Evolutionary conservation across 2,888 invertebrate genomes (phyloP).

Genomic region (Drepanosiphum platanoidis): DNA sequence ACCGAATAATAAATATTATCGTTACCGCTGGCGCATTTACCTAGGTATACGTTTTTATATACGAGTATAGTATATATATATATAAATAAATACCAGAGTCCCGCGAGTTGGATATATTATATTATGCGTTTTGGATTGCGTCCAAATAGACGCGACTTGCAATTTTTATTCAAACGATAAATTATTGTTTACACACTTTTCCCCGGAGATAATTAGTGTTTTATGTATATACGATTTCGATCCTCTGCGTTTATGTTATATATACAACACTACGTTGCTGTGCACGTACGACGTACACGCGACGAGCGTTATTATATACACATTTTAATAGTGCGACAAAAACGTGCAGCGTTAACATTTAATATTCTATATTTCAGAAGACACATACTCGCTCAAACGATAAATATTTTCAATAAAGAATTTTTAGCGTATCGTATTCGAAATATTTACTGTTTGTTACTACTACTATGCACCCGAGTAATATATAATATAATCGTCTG

Average conservation of each 20-base stretch:
- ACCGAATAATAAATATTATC: slow-evolving; percentile 39
- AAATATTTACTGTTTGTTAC: too few relatives aligned
- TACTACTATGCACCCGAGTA: too few relatives aligned
- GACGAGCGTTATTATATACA: neutral
- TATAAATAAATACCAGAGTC: neutral
- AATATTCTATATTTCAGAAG: too few relatives aligned
- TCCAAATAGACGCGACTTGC: slow-evolving; percentile 29
- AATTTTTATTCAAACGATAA: slow-evolving; percentile 14
- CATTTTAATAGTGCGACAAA: too few relatives aligned
- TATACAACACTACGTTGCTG: neutral
- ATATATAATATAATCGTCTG: too few relatives aligned
- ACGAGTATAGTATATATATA: neutral
- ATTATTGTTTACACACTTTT: slow-evolving; percentile 15
- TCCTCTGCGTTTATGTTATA: neutral
- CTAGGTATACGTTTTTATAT: neutral
- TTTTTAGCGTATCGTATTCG: too few relatives aligned
- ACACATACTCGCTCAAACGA: neutral
- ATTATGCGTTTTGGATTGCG: slow-evolving; percentile 28
- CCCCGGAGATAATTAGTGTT: slow-evolving; percentile 11
- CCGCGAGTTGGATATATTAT: neutral
- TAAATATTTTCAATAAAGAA: neutral
- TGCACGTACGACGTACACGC: neutral
- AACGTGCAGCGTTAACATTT: too few relatives aligned
- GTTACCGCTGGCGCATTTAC: slow-evolving; percentile 35
- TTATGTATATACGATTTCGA: neutral